A percentile compares a stretch with the other conserved stretches of the same genome.
phyloP scores from a whole-genome alignment of 2,113 vertebrate species.

The Thermophis baileyi region DNA sequence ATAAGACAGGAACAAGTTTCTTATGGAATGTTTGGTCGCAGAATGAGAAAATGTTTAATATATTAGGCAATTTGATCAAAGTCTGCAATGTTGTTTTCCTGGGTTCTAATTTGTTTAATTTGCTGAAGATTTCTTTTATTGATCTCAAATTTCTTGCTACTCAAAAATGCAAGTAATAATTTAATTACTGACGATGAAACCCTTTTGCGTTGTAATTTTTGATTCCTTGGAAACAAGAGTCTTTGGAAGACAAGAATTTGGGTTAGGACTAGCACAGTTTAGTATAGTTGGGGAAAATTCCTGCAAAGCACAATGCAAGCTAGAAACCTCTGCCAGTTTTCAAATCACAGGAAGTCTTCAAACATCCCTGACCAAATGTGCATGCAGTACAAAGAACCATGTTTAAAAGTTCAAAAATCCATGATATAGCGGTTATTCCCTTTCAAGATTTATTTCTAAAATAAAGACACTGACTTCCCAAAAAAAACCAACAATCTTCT shows the following conservation, averaged over 20 bases:
- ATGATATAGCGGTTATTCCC: neutral
- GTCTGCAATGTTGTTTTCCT: neutral
- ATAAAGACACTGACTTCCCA: neutral
- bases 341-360: neutral
- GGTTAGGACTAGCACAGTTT: neutral
- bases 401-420: neutral
- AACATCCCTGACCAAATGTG: neutral
- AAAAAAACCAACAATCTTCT: neutral
- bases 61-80: neutral
- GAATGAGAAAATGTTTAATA: neutral
- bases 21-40: neutral
- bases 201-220: neutral
- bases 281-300: neutral
- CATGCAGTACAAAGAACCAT: neutral
- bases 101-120: neutral
- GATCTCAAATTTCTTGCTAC: neutral
- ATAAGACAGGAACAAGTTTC: neutral
- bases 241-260: neutral
- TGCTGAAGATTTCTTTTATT: neutral
- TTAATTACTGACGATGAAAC: neutral
- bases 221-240: neutral
- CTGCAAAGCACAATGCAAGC: neutral
- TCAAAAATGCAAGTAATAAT: neutral
- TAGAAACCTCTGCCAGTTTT: neutral
- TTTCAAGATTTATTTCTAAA: neutral